A percentile compares a stretch with the other conserved stretches of the same genome.
These are phyloP conservation scores for Gymnarchus niloticus DNA, from an alignment of 2,113 vertebrate genomes.

Conservation along the genomic window DNA sequence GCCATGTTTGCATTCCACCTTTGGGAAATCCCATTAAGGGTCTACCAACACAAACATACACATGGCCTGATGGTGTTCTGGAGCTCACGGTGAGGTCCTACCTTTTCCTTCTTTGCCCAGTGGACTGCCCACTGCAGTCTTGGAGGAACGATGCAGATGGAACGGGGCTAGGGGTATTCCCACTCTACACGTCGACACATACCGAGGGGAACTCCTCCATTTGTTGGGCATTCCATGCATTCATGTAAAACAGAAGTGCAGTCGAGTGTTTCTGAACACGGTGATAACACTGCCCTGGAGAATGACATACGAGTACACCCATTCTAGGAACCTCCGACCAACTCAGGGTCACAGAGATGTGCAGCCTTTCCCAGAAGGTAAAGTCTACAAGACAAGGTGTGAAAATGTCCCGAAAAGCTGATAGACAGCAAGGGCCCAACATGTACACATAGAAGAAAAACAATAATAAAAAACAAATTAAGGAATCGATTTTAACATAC, in stretches of 20 bases:
- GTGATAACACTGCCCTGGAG: not conserved
- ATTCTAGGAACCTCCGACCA: not conserved
- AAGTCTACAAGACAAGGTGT: not conserved
- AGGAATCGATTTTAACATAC: no score
- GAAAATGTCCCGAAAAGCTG: not conserved
- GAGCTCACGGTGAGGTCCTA: not conserved
- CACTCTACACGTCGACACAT: not conserved
- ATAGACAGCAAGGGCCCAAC: not conserved
- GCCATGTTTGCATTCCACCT: not conserved
- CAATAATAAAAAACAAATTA: no score
- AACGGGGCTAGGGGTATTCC: not conserved
- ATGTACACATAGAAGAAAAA: not conserved
- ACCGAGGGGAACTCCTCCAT: not conserved
- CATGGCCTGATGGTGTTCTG: not conserved
- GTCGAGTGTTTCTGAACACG: not conserved
- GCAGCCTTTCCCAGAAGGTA: no score
- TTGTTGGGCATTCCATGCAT: not conserved
- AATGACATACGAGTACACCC: not conserved
- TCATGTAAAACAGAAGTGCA: not conserved
- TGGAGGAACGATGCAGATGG: not conserved
- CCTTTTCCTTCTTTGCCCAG: not conserved
- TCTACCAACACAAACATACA: conserved; percentile 17
- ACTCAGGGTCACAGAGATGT: not conserved
- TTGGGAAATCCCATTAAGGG: conserved; percentile 32
- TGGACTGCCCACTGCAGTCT: not conserved